Percentiles rank a stretch among this genome's conserved stretches.
These are phyloP conservation scores for Pteropus rufus DNA, from an alignment of 2,797 vertebrate species.

Conservation along the genomic window DNA sequence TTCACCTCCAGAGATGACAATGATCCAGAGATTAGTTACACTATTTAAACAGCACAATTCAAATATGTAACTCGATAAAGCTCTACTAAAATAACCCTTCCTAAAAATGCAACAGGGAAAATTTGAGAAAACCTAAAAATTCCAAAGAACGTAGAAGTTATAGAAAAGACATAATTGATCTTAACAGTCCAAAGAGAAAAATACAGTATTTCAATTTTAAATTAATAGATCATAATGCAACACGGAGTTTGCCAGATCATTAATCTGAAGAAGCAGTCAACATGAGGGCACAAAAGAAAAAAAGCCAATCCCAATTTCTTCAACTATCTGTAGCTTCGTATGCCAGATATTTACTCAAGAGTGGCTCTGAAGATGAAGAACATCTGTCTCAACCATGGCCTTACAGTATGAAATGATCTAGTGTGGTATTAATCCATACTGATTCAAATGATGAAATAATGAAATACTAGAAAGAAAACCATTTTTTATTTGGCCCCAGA, in stretches of 20 bases:
- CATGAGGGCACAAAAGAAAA: background rate
- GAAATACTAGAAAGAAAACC: background rate
- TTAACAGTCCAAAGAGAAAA: conserved; percentile 5
- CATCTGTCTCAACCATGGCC: background rate
- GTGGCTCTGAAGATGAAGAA: background rate
- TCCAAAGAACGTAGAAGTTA: background rate
- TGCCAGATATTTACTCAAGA: background rate
- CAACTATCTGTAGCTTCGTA: background rate
- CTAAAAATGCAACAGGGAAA: conserved; percentile 19
- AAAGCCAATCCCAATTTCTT: background rate
- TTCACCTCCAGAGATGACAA: background rate
- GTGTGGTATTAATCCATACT: background rate
- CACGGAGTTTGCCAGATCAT: background rate
- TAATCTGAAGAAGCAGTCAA: conserved; percentile 23
- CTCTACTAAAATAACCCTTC: conserved; percentile 23
- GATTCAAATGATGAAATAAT: conserved; percentile 36
- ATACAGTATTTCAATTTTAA: conserved; percentile 19
- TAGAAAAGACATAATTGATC: background rate
- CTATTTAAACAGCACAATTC: conserved; percentile 39
- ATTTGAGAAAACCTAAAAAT: conserved; percentile 35
- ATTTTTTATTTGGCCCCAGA: conserved; percentile 28
- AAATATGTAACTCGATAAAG: conserved; percentile 31
- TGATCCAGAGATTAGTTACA: background rate
- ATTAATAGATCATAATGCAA: background rate
- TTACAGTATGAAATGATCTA: background rate